Conservation (phyloP, 1,140 invertebrate genomes). For the Drosophila eugracilis region DNA sequence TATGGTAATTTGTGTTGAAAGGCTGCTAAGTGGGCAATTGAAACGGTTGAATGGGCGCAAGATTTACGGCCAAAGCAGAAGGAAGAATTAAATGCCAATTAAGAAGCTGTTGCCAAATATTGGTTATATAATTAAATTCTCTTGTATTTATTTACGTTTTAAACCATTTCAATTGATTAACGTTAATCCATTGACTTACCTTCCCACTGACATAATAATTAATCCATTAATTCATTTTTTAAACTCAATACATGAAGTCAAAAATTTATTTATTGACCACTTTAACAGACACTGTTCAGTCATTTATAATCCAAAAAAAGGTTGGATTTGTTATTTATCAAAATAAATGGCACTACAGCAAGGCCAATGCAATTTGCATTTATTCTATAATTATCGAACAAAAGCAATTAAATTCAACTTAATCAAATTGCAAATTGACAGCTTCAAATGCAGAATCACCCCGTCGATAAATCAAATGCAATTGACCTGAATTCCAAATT, state of each 20-base stretch:
- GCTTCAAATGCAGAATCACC: constrained; percentile 64
- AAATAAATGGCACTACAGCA: constrained; percentile 53
- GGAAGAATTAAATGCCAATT: constrained; percentile 38
- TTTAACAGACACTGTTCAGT: constrained; percentile 38
- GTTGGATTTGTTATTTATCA: constrained; percentile 54
- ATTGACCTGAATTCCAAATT: constrained; percentile 65
- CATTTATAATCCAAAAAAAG: constrained; percentile 28
- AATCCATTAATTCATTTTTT: constrained; percentile 43
- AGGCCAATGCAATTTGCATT: constrained; percentile 68
- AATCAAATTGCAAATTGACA: constrained; percentile 77
- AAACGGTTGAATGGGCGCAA: constrained; percentile 39
- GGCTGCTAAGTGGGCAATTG: constrained; percentile 52
- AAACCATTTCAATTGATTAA: constrained; percentile 14
- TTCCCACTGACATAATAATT: constrained; percentile 31
- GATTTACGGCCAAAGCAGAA: constrained; percentile 32
- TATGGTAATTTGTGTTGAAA: constrained; percentile 50
- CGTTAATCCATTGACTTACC: constrained; percentile 14
- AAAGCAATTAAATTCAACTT: constrained; percentile 79
- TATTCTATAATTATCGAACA: constrained; percentile 65
- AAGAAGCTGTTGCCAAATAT: constrained; percentile 16
- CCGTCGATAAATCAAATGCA: constrained; percentile 41
- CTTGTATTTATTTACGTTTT: constrained; percentile 9
- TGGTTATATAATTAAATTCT: constrained; percentile 15
- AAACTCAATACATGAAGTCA: constrained; percentile 14
- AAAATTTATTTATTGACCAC: constrained; percentile 33